A percentile compares a stretch with the other conserved stretches of the same genome.
These are phyloP conservation scores for Yponomeuta evonymella DNA, from an alignment of 2,888 invertebrate genomes.

Conservation along the genomic window DNA sequence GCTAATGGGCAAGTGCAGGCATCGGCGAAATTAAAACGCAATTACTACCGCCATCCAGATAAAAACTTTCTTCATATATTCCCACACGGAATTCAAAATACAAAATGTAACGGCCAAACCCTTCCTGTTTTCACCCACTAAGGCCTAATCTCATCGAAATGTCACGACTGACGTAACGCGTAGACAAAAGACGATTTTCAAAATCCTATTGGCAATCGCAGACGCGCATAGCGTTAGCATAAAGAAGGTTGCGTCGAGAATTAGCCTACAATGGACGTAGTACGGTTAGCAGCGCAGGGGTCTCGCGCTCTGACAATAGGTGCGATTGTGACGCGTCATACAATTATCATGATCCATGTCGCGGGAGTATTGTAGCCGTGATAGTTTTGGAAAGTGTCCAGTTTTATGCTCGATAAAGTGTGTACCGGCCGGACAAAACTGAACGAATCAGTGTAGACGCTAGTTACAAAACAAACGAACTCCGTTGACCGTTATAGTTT, in stretches of 20 bases:
- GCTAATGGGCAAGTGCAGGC: too few relatives aligned
- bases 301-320: neutral
- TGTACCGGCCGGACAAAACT: neutral
- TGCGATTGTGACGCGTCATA: slow-evolving; percentile 9
- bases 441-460: too few relatives aligned
- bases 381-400: slow-evolving; percentile 22
- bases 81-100: too few relatives aligned
- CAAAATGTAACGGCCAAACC: too few relatives aligned
- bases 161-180: neutral
- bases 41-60: too few relatives aligned
- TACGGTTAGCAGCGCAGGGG: slow-evolving; percentile 12
- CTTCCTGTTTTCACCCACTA: too few relatives aligned
- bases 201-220: neutral
- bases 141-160: neutral
- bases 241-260: slow-evolving; percentile 2
- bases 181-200: neutral
- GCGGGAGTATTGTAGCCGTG: slow-evolving; percentile 18
- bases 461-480: too few relatives aligned
- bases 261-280: slow-evolving; percentile 12
- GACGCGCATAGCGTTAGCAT: slow-evolving; percentile 4
- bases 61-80: too few relatives aligned
- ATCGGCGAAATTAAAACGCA: too few relatives aligned
- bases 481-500: too few relatives aligned
- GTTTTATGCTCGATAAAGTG: slow-evolving; percentile 23
- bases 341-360: neutral